A percentile compares a stretch with the other conserved stretches of the same genome.
phyloP scores from a whole-genome alignment of 2,888 invertebrate species.

The Heliconius ismenius region DNA sequence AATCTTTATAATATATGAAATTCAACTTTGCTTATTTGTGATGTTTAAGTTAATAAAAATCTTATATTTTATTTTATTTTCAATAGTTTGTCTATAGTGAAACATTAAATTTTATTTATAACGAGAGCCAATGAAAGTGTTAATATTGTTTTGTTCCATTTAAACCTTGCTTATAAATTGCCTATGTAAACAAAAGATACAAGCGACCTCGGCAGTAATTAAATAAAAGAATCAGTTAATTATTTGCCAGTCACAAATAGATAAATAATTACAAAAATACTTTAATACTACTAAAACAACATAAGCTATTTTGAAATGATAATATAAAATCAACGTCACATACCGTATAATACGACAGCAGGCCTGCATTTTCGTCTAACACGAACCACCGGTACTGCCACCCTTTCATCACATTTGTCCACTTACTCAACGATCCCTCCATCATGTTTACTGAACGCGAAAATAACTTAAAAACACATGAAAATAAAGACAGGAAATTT shows the following conservation, averaged over 20 bases:
- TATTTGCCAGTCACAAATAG: constrained; percentile 10
- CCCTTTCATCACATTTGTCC: constrained; percentile 99
- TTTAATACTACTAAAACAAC: background rate
- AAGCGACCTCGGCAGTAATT: background rate
- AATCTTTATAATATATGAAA: background rate
- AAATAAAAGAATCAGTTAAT: background rate
- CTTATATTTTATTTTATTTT: background rate
- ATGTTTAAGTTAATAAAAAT: background rate
- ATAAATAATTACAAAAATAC: background rate
- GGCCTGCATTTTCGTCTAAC: constrained; percentile 96
- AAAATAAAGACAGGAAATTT: constrained; percentile 71
- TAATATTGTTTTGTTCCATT: constrained; percentile 11
- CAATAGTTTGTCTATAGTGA: background rate
- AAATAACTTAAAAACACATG: constrained; percentile 66
- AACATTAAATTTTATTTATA: background rate
- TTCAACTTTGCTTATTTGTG: background rate
- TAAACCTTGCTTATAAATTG: background rate
- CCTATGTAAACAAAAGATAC: constrained; percentile 14
- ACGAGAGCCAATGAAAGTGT: background rate
- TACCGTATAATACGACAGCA: constrained; percentile 98
- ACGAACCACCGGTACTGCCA: constrained; percentile 99
- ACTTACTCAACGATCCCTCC: constrained; percentile 97
- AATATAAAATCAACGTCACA: constrained; percentile 74
- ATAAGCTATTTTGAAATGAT: constrained; percentile 21
- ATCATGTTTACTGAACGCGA: constrained; percentile 80